Percentiles rank a stretch among this genome's conserved stretches.
Evolutionary conservation across 2,113 vertebrate species (phyloP).

Genomic region (Myodes glareolus): DNA sequence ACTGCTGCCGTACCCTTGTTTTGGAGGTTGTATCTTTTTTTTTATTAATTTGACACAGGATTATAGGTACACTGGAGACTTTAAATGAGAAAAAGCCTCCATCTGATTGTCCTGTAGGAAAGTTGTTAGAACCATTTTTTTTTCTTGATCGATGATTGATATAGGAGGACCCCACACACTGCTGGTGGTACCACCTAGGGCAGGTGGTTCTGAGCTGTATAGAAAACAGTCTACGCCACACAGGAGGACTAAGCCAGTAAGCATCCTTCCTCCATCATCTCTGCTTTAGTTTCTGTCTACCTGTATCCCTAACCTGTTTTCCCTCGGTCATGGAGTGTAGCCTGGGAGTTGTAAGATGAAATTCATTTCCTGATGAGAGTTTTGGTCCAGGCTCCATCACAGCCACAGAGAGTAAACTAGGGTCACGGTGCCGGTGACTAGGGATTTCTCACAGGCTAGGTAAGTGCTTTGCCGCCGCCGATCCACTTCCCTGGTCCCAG

Average conservation of each 20-base stretch:
- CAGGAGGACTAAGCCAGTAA: neutral
- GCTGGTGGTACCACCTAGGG: neutral
- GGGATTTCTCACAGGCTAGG: neutral
- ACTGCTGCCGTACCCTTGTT: neutral
- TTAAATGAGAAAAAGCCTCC: neutral
- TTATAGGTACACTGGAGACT: neutral
- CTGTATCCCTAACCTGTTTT: neutral
- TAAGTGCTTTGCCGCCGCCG: neutral
- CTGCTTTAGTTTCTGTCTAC: neutral
- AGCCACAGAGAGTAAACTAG: neutral
- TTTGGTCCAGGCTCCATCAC: neutral
- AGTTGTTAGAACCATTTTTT: neutral
- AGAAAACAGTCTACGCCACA: neutral
- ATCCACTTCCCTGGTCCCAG: neutral
- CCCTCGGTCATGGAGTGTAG: no score
- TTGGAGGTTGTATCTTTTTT: neutral
- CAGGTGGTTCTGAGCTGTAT: neutral
- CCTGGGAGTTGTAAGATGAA: neutral
- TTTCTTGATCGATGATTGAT: neutral
- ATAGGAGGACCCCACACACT: neutral
- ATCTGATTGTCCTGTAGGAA: neutral
- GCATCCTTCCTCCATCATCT: neutral
- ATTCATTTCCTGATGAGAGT: neutral
- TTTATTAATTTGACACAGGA: neutral
- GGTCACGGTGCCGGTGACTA: accelerated